Evolutionary conservation across 2,888 invertebrate species (phyloP).

Genomic region (Tridacna gigas): DNA sequence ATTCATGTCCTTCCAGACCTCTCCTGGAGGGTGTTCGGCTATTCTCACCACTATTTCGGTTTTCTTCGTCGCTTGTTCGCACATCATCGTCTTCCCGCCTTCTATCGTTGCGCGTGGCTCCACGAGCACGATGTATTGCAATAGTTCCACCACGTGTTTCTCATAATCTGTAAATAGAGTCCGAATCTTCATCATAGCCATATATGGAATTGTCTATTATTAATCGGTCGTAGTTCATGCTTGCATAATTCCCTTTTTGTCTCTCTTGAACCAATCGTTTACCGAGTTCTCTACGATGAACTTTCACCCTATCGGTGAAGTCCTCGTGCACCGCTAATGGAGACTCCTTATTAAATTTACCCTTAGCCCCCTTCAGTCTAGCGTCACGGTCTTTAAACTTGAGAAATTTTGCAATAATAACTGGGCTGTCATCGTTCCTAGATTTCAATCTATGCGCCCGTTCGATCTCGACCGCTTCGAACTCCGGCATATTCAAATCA

Average conservation of each 20-base stretch:
- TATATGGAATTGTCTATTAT: background rate
- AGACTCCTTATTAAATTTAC: background rate
- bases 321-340: background rate
- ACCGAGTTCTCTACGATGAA: background rate
- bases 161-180: background rate
- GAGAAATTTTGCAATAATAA: background rate
- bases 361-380: background rate
- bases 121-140: background rate
- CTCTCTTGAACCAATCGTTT: background rate
- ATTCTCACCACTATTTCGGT: no score
- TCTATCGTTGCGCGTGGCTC: background rate
- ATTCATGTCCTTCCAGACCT: no score
- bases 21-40: no score
- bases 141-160: background rate
- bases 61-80: background rate
- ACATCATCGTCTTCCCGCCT: no score
- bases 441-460: background rate
- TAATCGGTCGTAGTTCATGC: background rate
- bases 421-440: background rate
- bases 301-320: background rate
- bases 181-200: background rate
- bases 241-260: background rate
- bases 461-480: background rate
- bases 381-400: background rate
- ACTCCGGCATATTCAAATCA: background rate